A percentile compares a stretch with the other conserved stretches of the same genome.
These are phyloP conservation scores for Hemiscyllium ocellatum DNA, from an alignment of 2,113 vertebrate species.

Conservation along the genomic window DNA sequence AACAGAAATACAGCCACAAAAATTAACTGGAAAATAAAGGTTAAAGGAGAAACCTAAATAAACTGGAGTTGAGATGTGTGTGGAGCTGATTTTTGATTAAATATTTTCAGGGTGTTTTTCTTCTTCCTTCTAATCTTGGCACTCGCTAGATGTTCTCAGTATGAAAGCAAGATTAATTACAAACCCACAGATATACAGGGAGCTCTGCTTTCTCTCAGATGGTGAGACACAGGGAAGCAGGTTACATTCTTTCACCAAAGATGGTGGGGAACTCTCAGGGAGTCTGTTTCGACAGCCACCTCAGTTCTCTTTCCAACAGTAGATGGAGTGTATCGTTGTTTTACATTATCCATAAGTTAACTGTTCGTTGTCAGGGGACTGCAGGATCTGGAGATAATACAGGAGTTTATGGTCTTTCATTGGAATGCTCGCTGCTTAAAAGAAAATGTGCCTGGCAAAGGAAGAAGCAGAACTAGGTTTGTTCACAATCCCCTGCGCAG, in stretches of 20 bases:
- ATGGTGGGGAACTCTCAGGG: not conserved
- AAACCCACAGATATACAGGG: not conserved
- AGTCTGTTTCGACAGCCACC: not conserved
- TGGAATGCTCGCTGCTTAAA: no score
- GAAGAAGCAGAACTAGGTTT: no score
- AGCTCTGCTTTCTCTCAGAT: conserved; percentile 30
- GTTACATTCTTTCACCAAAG: conserved; percentile 17
- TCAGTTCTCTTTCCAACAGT: not conserved
- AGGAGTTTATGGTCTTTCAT: not conserved
- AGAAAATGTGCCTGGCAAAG: no score
- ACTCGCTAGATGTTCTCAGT: not conserved
- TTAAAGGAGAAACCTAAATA: not conserved
- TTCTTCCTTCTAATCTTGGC: not conserved
- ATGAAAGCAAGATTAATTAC: conserved; percentile 19
- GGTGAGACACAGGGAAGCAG: not conserved
- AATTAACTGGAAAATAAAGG: not conserved
- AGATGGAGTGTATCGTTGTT: not conserved
- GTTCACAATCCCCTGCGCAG: no score
- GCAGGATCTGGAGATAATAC: not conserved
- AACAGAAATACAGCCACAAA: no score
- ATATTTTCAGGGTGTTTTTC: conserved; percentile 22
- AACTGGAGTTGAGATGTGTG: not conserved
- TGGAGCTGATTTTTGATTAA: not conserved
- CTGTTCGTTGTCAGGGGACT: not conserved
- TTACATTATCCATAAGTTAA: not conserved